Conservation (phyloP, 1,140 invertebrate genomes). For the Eriocheir sinensis region DNA sequence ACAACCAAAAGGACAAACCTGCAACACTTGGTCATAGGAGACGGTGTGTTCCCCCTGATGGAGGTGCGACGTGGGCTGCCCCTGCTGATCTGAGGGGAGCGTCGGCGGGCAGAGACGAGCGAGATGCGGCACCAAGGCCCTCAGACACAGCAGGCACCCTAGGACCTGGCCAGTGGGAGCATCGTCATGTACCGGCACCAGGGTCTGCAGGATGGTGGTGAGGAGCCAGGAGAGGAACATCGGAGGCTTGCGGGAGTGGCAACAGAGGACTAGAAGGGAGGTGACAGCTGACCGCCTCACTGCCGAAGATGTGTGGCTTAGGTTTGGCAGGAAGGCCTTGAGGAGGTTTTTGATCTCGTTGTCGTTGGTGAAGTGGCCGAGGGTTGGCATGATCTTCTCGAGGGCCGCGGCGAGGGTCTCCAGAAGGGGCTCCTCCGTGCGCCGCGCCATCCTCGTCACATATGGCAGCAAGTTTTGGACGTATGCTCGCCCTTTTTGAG, state of each 20-base stretch:
- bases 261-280: constrained; percentile 86
- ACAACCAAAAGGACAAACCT: constrained; percentile 65
- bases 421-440: constrained; percentile 88
- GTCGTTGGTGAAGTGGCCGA: constrained; percentile 89
- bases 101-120: constrained; percentile 82
- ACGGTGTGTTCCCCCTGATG: constrained; percentile 75
- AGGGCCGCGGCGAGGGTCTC: constrained; percentile 88
- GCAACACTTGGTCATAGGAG: constrained; percentile 79
- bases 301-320: constrained; percentile 85
- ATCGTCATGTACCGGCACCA: constrained; percentile 84
- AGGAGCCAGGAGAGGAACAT: constrained; percentile 86
- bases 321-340: constrained; percentile 86
- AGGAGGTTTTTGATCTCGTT: constrained; percentile 88
- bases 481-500: constrained; percentile 88
- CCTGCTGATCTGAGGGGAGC: constrained; percentile 85
- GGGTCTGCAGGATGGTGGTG: constrained; percentile 82
- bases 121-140: constrained; percentile 85
- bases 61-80: constrained; percentile 84
- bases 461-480: constrained; percentile 88
- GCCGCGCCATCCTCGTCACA: constrained; percentile 86
- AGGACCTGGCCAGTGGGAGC: constrained; percentile 84
- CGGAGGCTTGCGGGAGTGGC: constrained; percentile 85
- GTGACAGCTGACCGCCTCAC: constrained; percentile 86
- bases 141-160: constrained; percentile 86
- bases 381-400: constrained; percentile 86